These are phyloP conservation scores for Portunus trituberculatus DNA, from an alignment of 1,140 invertebrate genomes.

Conservation along the genomic window DNA sequence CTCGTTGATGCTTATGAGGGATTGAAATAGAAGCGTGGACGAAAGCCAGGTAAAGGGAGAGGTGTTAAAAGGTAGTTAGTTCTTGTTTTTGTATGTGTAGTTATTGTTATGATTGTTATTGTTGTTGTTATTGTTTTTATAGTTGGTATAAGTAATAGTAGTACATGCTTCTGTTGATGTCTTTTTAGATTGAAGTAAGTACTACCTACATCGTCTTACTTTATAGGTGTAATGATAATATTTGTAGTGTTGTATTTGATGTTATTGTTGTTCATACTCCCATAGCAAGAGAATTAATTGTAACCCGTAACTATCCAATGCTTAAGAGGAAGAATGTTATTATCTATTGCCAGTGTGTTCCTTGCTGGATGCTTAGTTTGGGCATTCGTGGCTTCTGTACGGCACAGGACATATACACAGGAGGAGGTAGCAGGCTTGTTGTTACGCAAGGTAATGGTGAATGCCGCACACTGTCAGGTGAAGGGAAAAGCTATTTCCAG, in stretches of 20 bases:
- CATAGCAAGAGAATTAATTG: too few relatives aligned
- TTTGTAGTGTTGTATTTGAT: not conserved
- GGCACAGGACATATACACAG: too few relatives aligned
- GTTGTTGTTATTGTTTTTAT: not conserved
- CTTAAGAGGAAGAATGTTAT: too few relatives aligned
- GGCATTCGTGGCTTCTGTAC: too few relatives aligned
- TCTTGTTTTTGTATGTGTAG: not conserved
- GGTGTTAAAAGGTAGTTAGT: not conserved
- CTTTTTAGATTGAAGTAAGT: not conserved
- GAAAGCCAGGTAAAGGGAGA: not conserved
- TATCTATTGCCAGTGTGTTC: not conserved
- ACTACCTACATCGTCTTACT: too few relatives aligned
- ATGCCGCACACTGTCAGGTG: too few relatives aligned
- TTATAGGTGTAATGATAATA: not conserved
- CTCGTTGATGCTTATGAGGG: too few relatives aligned
- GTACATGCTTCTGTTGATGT: not conserved
- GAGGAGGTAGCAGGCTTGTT: too few relatives aligned
- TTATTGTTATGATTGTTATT: not conserved
- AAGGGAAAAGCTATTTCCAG: too few relatives aligned
- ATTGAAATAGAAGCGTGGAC: not conserved
- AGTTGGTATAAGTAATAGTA: not conserved
- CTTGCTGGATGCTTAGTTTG: too few relatives aligned
- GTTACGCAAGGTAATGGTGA: too few relatives aligned
- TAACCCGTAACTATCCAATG: too few relatives aligned
- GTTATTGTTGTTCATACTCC: slow-evolving; percentile 10